phyloP scores from a whole-genome alignment of 2,888 invertebrate genomes.

The Diloba caeruleocephala region DNA sequence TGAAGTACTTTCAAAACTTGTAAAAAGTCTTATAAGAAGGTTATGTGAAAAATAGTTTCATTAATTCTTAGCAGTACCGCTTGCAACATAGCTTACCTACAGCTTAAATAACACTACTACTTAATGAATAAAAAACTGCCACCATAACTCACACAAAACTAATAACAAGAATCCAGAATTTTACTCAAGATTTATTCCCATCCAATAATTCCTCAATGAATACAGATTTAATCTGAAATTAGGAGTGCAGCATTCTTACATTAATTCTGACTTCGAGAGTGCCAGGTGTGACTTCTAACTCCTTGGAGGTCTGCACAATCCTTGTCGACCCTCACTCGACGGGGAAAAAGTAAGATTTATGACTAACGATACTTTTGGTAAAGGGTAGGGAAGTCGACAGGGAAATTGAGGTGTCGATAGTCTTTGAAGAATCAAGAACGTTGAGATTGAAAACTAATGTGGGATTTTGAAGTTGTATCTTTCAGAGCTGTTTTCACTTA shows the following conservation, averaged over 20 bases:
- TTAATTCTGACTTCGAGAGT: constrained; percentile 54
- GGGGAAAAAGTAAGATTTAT: constrained; percentile 81
- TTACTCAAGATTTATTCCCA: constrained; percentile 32
- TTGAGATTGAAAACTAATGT: too few species aligned
- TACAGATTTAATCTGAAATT: constrained; percentile 50
- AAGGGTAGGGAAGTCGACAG: constrained; percentile 9
- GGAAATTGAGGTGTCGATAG: constrained; percentile 19
- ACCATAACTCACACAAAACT: constrained; percentile 27
- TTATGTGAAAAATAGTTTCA: too few species aligned
- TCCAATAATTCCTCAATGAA: constrained; percentile 44
- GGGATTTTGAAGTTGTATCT: too few species aligned
- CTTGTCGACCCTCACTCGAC: constrained; percentile 60
- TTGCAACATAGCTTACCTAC: too few species aligned
- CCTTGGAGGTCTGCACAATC: constrained; percentile 68
- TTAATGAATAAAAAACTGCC: too few species aligned
- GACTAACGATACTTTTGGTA: constrained; percentile 59
- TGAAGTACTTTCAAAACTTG: too few species aligned
- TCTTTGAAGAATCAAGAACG: neutral
- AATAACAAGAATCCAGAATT: constrained; percentile 30
- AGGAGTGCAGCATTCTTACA: constrained; percentile 52
- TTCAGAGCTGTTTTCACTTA: too few species aligned
- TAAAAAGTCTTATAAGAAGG: too few species aligned
- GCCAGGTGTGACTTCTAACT: constrained; percentile 70
- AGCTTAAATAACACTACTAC: too few species aligned
- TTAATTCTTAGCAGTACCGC: too few species aligned